Base-by-base conservation (phyloP, 2,113 vertebrate species). In the Sphyrna mokarran region DNA sequence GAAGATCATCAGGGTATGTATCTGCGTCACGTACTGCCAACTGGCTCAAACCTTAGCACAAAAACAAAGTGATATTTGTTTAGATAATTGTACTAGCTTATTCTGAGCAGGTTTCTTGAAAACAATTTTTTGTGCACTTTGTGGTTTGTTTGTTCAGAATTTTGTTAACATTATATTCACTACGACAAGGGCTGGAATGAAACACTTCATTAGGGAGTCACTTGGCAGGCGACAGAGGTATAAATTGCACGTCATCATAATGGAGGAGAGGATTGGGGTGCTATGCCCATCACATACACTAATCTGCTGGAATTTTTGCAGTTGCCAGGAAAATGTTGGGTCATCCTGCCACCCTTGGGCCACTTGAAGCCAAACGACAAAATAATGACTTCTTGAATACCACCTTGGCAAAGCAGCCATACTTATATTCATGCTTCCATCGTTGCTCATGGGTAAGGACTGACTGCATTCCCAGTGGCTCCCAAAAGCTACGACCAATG, bases 1-100 rank as follows among this genome's bases (percentile, higher is more conserved):
- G 97, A 96, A 99, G 97, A 8, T 98, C 98, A 89, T 99, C 98
- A 0, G 98, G 98, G 66, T 97, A 96, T 2, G 98, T 98, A 95
- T 98, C 98, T 0, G 97, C 96, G 63, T 99, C 98, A 0, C 97
- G 98, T 9, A 98, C 98, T 0, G 97, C 97, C 96, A 99, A 63
- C 96, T 98, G 98, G n/a, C 90, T 91, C 96, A 98, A 97, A 54
- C 98, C 99, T 97, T 37, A 95, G 4, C 95, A 78, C 26, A 23
- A 93, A 96, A 83, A 95, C 40, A 95, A 66, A 90, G n/a, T 20
- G 40, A 58, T 10, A 23, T 85, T 86, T 22, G 0, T 0, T 87
- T 43, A 87, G 54, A 87, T 89, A 63, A 89, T 87, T 23, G 8
- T 43, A 26, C 22, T 54, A 26, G 26, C 58, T 90, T 90, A 61